phyloP scores from a whole-genome alignment of 1,140 invertebrate genomes.

The Sitophilus oryzae region DNA sequence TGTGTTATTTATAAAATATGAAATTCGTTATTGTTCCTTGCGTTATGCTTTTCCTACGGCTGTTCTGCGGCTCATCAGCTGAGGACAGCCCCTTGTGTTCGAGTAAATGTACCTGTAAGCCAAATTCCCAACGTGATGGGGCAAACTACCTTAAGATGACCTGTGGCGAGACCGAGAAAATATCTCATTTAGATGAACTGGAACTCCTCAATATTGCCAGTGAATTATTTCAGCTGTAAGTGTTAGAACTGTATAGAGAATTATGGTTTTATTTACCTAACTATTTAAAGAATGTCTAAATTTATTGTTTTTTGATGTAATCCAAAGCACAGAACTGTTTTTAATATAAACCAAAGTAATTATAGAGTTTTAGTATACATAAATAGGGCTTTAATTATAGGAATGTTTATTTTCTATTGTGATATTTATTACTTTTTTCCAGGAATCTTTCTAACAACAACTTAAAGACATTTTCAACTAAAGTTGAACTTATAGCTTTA shows the following conservation, averaged over 20 bases:
- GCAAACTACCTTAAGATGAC: constrained; percentile 43
- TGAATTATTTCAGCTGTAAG: constrained; percentile 46
- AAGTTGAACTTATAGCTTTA: constrained; percentile 39
- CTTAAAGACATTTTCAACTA: constrained; percentile 37
- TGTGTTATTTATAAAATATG: constrained; percentile 5
- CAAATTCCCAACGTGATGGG: constrained; percentile 33
- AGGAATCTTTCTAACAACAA: constrained; percentile 42
- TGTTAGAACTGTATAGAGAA: constrained; percentile 5
- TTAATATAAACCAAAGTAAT: too few species aligned
- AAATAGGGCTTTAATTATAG: too few species aligned
- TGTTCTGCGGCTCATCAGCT: not conserved
- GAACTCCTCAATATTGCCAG: constrained; percentile 45
- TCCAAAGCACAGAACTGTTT: too few species aligned
- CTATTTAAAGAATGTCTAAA: too few species aligned
- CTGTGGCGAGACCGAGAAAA: constrained; percentile 44
- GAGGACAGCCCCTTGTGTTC: constrained; percentile 11
- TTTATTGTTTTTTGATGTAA: too few species aligned
- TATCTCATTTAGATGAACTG: constrained; percentile 43
- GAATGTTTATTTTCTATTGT: too few species aligned
- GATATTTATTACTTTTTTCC: constrained; percentile 26
- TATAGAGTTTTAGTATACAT: too few species aligned
- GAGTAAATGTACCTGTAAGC: constrained; percentile 37
- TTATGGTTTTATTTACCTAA: constrained; percentile 8
- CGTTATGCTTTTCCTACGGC: not conserved
- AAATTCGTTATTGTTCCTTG: not conserved